phyloP scores from a whole-genome alignment of 2,797 vertebrate species.

The Pogoniulus pusillus region DNA sequence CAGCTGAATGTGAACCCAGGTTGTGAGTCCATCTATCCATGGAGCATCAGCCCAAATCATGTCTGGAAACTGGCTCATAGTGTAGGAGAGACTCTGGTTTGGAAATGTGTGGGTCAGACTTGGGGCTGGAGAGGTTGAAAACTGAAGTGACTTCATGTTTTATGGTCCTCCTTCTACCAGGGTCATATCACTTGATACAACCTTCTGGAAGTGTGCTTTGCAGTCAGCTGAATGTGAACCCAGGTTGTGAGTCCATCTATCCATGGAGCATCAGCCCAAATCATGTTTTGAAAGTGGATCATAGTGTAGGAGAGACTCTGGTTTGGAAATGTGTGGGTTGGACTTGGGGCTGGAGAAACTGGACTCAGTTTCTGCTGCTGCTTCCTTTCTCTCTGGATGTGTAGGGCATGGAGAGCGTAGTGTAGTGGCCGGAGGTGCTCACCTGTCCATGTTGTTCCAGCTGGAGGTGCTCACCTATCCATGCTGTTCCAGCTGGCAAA shows the following conservation, averaged over 20 bases:
- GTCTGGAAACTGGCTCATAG: accelerated
- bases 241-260: accelerated
- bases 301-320: accelerated
- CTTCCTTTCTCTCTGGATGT: not conserved
- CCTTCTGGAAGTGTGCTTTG: not conserved
- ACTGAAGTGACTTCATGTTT: not conserved
- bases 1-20: not conserved
- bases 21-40: accelerated
- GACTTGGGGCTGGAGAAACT: not conserved
- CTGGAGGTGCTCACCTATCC: not conserved
- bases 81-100: not conserved
- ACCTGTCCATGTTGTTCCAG: not conserved
- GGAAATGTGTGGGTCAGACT: not conserved
- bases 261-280: not conserved
- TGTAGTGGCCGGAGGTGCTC: not conserved
- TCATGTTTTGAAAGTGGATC: accelerated
- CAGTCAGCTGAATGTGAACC: not conserved
- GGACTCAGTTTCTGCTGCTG: not conserved
- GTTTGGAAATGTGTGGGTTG: not conserved
- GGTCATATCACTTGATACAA: not conserved
- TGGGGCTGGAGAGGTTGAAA: not conserved
- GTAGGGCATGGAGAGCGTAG: not conserved
- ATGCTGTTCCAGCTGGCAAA: not conserved
- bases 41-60: not conserved
- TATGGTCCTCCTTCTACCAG: not conserved